Base-by-base conservation (phyloP, 1,140 invertebrate genomes). In the Zophobas atratus region DNA sequence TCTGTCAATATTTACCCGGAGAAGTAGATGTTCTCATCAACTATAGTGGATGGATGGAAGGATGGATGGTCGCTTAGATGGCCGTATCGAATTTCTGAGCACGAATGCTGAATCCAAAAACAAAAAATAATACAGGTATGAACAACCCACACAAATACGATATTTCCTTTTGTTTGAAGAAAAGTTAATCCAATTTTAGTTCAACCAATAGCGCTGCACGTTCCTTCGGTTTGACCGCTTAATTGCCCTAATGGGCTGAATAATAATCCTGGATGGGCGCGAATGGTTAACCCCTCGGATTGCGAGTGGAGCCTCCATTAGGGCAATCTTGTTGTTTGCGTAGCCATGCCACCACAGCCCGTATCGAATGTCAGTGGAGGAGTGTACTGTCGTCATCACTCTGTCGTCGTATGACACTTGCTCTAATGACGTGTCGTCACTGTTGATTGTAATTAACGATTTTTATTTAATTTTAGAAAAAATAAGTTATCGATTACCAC, bases 11-110 rank as follows among this genome's bases (percentile, higher is more conserved):
- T 84, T 84, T 82, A 77, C 78, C 35, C 76, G 74, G 75, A 80
- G 79, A 82, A 84, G 83, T 82, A 82, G 83, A 82, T 82, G 82
- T 82, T 83, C 83, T 84, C 83, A 83, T 84, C 83, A 81, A 79
- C 77, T 80, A 81, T 80, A 82, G 81, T 83, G 77, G 82, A 83
- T 76, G 77, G 81, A 84, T 84, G 80, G 78, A 80, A 77, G 57
- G 57, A 63, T 67, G 60, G 72, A 75, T 75, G 72, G 72, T 75
- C 72, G 53, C 53, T 75, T 75, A 57, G 72, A 75, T 57, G 72
- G 72, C 71, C 71, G 46, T 56, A 75, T 75, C 72, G 41, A 55
- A 75, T 75, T 75, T 75, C 72, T 48, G 71, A 73, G 71, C 71
- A 73, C 71, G 71, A 73, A 53, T 67, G 39, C 38, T 43, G 60